Evolutionary conservation across 1,140 invertebrate species (phyloP), one percentile per base, ranked within the genome.

Genomic region (Pogonomyrmex barbatus): DNA sequence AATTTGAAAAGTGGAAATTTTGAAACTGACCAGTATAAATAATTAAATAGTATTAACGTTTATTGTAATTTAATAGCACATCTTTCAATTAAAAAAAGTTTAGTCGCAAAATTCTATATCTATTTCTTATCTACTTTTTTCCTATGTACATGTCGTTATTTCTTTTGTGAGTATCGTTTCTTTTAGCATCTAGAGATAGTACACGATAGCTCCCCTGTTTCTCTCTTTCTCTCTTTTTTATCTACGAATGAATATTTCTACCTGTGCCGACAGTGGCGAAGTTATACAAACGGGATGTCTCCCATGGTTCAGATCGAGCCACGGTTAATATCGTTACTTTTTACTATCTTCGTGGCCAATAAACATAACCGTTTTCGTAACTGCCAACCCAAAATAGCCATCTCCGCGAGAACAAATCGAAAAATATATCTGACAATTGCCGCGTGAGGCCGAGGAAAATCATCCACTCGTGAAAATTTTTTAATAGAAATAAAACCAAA

Each of bases 311-410:
- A 82, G 65, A 88, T 89, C 88, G 76, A 78, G 78, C 58, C 65
- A 17, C 14, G 45, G 63, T 62, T 24, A 88, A 76, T 88, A 68
- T 90, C 89, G 70, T 92, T 91, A 67, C 50, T 81, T 89, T 92
- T 92, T 92, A 92, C 77, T 75, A 60, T 63, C 65, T 82, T 73
- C 45, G 79, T 52, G 30, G 65, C 67, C 56, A 82, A 86, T 89
- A 90, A 92, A 91, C 91, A 89, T 92, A 91, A 90, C 84, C 88
- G 87, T 91, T 90, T 89, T 89, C 86, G 45, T 87, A 92, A 89
- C 86, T 89, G 68, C 89, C 77, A 63, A 86, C 65, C 39, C 47
- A 56, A 5, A 60, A 83, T 75, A 83, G 79, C 33, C 42, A 52
- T 83, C 79, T 73, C 54, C 12, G 56, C 12, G 68, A 62, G 45